A percentile compares a stretch with the other conserved stretches of the same genome.
These are phyloP conservation scores for Pseudomyrmex gracilis DNA, from an alignment of 1,140 invertebrate species.

Conservation along the genomic window DNA sequence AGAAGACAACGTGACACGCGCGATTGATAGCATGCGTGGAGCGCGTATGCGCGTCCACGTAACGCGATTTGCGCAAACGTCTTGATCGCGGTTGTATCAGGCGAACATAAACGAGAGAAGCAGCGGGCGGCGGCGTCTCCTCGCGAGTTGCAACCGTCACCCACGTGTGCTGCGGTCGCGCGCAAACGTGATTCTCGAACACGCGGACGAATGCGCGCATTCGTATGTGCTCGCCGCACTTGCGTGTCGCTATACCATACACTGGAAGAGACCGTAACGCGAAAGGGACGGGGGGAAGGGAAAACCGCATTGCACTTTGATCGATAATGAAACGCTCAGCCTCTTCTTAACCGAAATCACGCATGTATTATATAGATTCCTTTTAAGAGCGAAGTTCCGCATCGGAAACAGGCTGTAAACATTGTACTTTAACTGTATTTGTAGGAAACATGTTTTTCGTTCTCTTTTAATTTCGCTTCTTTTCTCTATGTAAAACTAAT, in stretches of 20 bases:
- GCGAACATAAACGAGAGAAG: conserved; percentile 63
- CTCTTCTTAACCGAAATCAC: background rate
- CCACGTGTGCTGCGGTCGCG: conserved; percentile 41
- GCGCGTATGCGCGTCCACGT: conserved; percentile 68
- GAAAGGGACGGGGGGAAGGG: no score
- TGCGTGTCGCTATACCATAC: conserved; percentile 22
- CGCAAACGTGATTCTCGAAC: conserved; percentile 52
- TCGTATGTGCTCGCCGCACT: background rate
- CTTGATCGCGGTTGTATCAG: conserved; percentile 75
- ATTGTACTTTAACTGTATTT: no score
- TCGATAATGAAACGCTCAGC: conserved; percentile 29
- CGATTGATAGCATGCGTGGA: conserved; percentile 46
- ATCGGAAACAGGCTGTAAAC: no score
- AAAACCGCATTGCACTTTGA: conserved; percentile 30
- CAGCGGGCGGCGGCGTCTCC: conserved; percentile 3
- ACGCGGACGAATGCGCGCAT: conserved; percentile 19
- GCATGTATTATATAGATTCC: background rate
- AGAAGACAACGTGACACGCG: conserved; percentile 4
- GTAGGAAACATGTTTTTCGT: no score
- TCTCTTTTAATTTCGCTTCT: background rate
- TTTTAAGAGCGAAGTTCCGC: no score
- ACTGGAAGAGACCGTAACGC: conserved; percentile 11
- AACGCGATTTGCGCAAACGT: conserved; percentile 78
- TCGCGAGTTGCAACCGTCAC: background rate
- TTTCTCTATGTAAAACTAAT: background rate